Evolutionary conservation across 2,888 invertebrate genomes (phyloP), one percentile per base, ranked within the genome.

Genomic region (Eupsilia transversa): DNA sequence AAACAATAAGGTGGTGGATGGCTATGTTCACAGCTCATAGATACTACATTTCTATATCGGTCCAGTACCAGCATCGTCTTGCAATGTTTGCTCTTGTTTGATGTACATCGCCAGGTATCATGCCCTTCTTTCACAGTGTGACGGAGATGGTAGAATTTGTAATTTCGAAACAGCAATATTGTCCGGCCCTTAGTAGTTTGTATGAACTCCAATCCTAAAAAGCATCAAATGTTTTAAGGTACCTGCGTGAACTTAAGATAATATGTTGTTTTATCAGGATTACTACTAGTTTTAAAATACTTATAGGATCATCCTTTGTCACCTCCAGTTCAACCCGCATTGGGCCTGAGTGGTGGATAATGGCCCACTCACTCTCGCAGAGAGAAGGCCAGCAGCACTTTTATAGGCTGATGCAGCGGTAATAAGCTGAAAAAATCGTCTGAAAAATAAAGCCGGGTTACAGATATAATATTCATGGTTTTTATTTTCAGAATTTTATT

Each of bases 71-170:
- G 33, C 38, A 72, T 43, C 17, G 74, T 33, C 49, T 72, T 74
- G 64, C 74, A 74, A 3, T 74, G 46, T n/a, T 43, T 74, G 38
- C 74, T 74, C 33, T 74, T 74, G 33, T 74, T 74, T 0, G 72
- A 74, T 0, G 72, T 74, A 57, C 74, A 74, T 30, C 74, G 56
- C 74, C 74, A 74, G 7, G 71, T 64, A 6, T 72, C 57, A 1
- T 72, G n/a, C 0, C 38, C 57, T 5, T 38, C 72, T 17, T 49
- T 72, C 10, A 17, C 17, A 6, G 63, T 64, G 14, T 57, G 74
- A 7, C 74, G 63, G 3, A 74, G 63, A 41, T 72, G 64, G 41
- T 74, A 74, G 27, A 43, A 74, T 41, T 74, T 72, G 64, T 74
- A 74, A 38, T 74, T 72, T 30, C 4, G n/a, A 20, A 63, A 74